Evolutionary conservation across 1,140 invertebrate species (phyloP).

Genomic region (Drosophila navojoa): DNA sequence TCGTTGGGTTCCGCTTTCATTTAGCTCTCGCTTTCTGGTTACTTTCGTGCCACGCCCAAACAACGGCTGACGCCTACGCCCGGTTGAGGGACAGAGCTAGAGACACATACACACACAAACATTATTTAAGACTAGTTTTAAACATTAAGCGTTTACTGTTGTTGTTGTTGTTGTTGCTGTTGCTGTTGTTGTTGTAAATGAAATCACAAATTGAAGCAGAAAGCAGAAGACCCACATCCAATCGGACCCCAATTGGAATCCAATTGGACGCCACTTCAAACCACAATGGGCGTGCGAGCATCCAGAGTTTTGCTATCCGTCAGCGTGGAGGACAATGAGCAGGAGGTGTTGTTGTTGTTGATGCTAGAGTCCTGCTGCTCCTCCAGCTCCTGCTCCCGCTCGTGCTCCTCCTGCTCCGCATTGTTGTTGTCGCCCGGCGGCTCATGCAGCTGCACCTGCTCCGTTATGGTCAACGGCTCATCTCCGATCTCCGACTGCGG

Average conservation of each 20-base stretch:
- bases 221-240: constrained; percentile 20
- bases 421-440: constrained; percentile 44
- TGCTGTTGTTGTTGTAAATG: constrained; percentile 36
- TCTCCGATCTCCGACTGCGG: constrained; percentile 38
- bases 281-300: constrained; percentile 78
- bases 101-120: constrained; percentile 64
- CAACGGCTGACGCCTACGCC: constrained; percentile 32
- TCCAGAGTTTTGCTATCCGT: constrained; percentile 82
- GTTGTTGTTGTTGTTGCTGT: constrained; percentile 45
- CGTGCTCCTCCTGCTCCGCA: neutral
- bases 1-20: constrained; percentile 24
- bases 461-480: constrained; percentile 64
- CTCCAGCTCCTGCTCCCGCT: neutral
- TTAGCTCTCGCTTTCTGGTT: neutral
- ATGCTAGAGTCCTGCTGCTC: constrained; percentile 15
- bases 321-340: constrained; percentile 78
- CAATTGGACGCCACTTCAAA: too few relatives aligned
- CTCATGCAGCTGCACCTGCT: constrained; percentile 68
- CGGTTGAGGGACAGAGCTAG: constrained; percentile 27
- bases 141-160: constrained; percentile 62
- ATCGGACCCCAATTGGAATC: neutral
- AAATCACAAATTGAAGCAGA: constrained; percentile 72
- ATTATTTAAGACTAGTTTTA: constrained; percentile 75
- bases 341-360: constrained; percentile 77
- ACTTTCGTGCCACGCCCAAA: constrained; percentile 41